These are phyloP conservation scores for Sebastes minor DNA, from an alignment of 2,797 vertebrate genomes.

Conservation along the genomic window DNA sequence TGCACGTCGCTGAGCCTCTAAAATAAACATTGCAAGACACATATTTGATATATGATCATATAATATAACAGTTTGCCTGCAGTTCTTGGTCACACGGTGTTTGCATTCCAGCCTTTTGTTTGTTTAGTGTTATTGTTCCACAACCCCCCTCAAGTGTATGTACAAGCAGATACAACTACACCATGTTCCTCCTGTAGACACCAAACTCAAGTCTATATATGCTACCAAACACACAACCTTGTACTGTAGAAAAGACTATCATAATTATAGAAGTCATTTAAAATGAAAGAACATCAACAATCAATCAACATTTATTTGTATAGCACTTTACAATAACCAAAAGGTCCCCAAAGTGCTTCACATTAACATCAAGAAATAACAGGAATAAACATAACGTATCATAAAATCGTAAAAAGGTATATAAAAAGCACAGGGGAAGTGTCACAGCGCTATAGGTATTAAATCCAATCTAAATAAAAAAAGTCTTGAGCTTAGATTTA, in stretches of 20 bases:
- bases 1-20: fast-evolving
- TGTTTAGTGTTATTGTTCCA: constrained; percentile 17
- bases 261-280: no score
- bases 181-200: not conserved
- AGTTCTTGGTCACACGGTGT: not conserved
- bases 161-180: not conserved
- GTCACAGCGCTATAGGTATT: no score
- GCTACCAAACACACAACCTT: not conserved
- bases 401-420: no score
- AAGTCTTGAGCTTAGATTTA: no score
- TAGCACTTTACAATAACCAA: no score
- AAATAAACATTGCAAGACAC: not conserved
- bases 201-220: not conserved
- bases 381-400: no score
- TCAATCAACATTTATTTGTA: no score
- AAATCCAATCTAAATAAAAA: no score
- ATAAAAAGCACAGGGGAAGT: no score
- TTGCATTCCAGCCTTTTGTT: constrained; percentile 15
- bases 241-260: not conserved
- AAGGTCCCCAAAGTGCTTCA: no score
- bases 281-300: not conserved
- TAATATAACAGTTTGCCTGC: fast-evolving
- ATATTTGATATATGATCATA: no score
- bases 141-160: not conserved
- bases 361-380: no score